Conservation (phyloP, 2,888 invertebrate genomes). For the Pelosia muscerda region DNA sequence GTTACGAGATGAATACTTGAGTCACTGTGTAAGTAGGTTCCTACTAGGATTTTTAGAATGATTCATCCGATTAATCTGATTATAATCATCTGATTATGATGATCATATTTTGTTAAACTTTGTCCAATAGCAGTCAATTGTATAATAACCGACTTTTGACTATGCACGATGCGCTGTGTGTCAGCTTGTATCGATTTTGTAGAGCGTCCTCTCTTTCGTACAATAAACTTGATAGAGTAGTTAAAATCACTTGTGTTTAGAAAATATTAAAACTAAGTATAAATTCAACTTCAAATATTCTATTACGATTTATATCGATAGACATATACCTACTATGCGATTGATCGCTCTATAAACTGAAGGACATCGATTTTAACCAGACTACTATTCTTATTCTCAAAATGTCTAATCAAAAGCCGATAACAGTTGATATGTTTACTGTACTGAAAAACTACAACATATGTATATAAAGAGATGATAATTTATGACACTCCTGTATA, state of each 20-base stretch:
- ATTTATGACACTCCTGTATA: constrained; percentile 15
- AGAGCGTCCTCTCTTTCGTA: no score
- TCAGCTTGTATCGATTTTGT: no score
- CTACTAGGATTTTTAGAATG: no score
- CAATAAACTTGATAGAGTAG: no score
- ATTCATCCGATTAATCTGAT: background rate
- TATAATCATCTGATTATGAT: background rate
- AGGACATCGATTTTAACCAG: background rate
- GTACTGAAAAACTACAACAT: background rate
- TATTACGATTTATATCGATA: no score
- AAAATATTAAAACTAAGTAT: background rate
- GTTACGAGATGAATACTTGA: no score
- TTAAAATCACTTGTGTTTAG: background rate
- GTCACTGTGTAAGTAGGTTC: no score
- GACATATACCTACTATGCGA: no score
- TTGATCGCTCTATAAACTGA: background rate
- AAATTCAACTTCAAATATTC: no score
- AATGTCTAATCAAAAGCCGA: background rate
- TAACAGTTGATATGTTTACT: background rate
- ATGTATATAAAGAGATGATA: background rate
- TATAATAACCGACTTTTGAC: no score
- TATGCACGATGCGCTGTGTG: no score
- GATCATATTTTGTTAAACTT: background rate
- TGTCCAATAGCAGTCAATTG: no score
- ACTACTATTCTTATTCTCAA: background rate